A percentile compares a stretch with the other conserved stretches of the same genome.
Conservation (phyloP, 2,888 invertebrate species). For the Drosophila quinaria region DNA sequence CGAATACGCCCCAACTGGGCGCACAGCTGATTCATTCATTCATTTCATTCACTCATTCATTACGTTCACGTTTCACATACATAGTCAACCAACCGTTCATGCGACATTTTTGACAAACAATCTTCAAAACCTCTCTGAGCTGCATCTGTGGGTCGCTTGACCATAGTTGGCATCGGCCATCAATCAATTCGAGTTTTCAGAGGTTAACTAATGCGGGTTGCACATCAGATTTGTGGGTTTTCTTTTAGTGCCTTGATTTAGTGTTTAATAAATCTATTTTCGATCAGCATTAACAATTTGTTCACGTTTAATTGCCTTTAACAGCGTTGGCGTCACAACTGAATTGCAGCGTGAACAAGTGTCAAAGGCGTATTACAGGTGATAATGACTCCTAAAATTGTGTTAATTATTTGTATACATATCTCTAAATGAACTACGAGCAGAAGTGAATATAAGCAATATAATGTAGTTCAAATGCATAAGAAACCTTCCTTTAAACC, state of each 20-base stretch:
- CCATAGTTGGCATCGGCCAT: slow-evolving; percentile 25
- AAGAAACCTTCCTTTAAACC: no score
- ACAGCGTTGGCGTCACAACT: slow-evolving; percentile 8
- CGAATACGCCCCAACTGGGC: slow-evolving; percentile 39
- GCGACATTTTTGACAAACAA: slow-evolving; percentile 75
- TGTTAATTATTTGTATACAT: slow-evolving; percentile 7
- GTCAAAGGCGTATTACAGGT: slow-evolving; percentile 6
- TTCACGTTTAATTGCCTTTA: slow-evolving; percentile 17
- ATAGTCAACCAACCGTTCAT: slow-evolving; percentile 48
- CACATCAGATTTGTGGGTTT: slow-evolving; percentile 18
- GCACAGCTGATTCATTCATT: slow-evolving; percentile 47
- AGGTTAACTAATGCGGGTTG: slow-evolving; percentile 11
- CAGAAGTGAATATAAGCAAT: neutral
- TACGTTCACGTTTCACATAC: slow-evolving; percentile 50
- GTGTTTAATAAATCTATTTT: slow-evolving; percentile 6
- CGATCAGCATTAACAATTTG: slow-evolving; percentile 9
- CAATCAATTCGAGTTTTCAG: slow-evolving; percentile 14
- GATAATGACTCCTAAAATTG: slow-evolving; percentile 1
- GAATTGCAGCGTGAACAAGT: slow-evolving; percentile 12
- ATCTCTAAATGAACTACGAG: neutral
- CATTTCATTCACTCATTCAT: slow-evolving; percentile 35
- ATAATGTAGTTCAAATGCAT: neutral
- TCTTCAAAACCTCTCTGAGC: slow-evolving; percentile 32
- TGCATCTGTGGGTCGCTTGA: slow-evolving; percentile 36
- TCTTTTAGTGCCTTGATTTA: slow-evolving; percentile 14